Evolutionary conservation across 2,113 vertebrate species (phyloP).

Genomic region (Brachyistius frenatus): DNA sequence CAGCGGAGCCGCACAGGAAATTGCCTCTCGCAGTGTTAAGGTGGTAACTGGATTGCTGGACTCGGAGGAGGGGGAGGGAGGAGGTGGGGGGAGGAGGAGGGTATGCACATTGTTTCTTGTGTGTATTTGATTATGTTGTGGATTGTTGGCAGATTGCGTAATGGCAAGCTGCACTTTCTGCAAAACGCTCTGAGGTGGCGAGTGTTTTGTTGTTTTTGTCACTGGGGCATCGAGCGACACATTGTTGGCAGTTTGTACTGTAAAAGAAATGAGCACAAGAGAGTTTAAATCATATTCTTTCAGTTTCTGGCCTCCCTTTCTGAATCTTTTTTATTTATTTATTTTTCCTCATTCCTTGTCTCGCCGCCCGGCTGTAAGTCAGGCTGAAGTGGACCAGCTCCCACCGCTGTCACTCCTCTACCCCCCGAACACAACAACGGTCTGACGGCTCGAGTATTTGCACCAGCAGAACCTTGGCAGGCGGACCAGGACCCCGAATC

Average conservation of each 20-base stretch:
- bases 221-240: constrained; percentile 37
- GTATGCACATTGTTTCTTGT: constrained; percentile 53
- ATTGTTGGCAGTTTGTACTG: constrained; percentile 22
- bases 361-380: constrained; percentile 49
- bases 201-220: constrained; percentile 12
- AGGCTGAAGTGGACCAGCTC: constrained; percentile 41
- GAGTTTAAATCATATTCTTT: constrained; percentile 43
- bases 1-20: constrained; percentile 73
- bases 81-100: constrained; percentile 2
- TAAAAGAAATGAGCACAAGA: constrained; percentile 36
- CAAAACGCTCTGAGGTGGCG: constrained; percentile 6
- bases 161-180: constrained; percentile 24
- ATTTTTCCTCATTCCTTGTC: neutral
- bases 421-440: constrained; percentile 48
- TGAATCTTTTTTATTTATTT: neutral
- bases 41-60: constrained; percentile 70
- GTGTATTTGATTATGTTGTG: constrained; percentile 35
- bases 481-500: constrained; percentile 22
- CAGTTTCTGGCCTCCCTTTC: neutral
- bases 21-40: constrained; percentile 67
- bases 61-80: constrained; percentile 27
- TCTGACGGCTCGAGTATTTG: constrained; percentile 48
- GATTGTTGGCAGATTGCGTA: constrained; percentile 58
- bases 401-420: constrained; percentile 55
- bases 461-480: constrained; percentile 51